Evolutionary conservation across 2,797 vertebrate genomes (phyloP).

Genomic region (Glossophaga mutica): DNA sequence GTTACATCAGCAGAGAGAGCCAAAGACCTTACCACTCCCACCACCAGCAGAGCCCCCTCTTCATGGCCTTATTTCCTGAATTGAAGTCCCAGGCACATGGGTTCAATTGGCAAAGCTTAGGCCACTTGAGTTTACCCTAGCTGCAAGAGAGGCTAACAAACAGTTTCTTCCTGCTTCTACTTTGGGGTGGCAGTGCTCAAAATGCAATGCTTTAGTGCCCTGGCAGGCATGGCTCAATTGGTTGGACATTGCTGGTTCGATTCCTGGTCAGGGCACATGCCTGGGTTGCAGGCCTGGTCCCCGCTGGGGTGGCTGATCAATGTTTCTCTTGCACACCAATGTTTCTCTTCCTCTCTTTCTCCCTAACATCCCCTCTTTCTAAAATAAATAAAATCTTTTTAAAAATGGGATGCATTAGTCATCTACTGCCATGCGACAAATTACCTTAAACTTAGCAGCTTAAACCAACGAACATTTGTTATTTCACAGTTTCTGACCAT

Average conservation of each 20-base stretch:
- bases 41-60: not conserved
- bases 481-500: not conserved
- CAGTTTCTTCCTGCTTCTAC: not conserved
- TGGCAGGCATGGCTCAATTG: not conserved
- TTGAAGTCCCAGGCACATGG: not conserved
- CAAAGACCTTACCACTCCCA: not conserved
- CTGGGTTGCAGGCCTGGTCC: not conserved
- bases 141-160: not conserved
- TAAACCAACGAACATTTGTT: not conserved
- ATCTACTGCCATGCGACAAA: not conserved
- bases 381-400: not conserved
- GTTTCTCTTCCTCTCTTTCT: not conserved
- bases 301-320: not conserved
- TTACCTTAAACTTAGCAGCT: not conserved
- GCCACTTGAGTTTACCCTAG: not conserved
- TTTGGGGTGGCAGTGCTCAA: not conserved
- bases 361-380: not conserved
- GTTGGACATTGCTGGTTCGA: not conserved
- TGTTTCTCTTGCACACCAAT: not conserved
- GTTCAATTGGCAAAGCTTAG: not conserved
- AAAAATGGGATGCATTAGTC: not conserved
- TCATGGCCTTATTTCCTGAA: not conserved
- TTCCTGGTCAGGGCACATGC: not conserved
- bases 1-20: not conserved
- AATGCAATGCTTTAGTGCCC: not conserved